Evolutionary conservation across 1,140 invertebrate species (phyloP).

Genomic region (Orius laevigatus): DNA sequence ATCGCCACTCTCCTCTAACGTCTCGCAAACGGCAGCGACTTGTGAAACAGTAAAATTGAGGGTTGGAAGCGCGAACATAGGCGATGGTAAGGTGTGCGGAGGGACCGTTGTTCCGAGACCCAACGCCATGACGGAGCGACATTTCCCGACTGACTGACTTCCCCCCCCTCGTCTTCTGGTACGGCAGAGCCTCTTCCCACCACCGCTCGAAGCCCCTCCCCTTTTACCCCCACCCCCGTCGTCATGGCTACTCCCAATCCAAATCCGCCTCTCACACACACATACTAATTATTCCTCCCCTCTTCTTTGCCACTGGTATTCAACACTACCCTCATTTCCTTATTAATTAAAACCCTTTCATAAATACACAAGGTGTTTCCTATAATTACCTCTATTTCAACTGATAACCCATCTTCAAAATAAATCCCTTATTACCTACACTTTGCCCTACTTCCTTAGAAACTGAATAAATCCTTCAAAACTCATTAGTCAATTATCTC

Average conservation of each 20-base stretch:
- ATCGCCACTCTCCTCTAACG: slow-evolving; percentile 94
- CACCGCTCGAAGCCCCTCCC: slow-evolving; percentile 10
- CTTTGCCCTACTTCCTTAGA: background rate
- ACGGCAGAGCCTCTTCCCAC: slow-evolving; percentile 15
- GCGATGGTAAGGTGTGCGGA: slow-evolving; percentile 46
- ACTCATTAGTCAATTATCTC: too few relatives aligned
- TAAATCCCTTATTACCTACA: slow-evolving; percentile 1
- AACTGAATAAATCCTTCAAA: too few relatives aligned
- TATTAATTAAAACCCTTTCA: slow-evolving; percentile 19
- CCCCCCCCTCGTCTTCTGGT: slow-evolving; percentile 9
- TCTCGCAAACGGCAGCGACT: slow-evolving; percentile 95
- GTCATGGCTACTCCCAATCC: slow-evolving; percentile 20
- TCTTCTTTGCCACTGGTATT: slow-evolving; percentile 4
- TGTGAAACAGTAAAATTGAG: slow-evolving; percentile 82
- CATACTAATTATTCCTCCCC: slow-evolving; percentile 9
- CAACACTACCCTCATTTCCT: slow-evolving; percentile 14
- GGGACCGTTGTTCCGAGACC: slow-evolving; percentile 23
- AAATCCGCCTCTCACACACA: slow-evolving; percentile 11
- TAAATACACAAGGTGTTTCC: slow-evolving; percentile 13
- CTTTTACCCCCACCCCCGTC: slow-evolving; percentile 18
- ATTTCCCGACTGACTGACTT: slow-evolving; percentile 27
- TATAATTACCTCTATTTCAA: slow-evolving; percentile 15
- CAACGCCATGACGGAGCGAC: slow-evolving; percentile 27
- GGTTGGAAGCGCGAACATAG: slow-evolving; percentile 72
- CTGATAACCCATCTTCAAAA: slow-evolving; percentile 3